These are phyloP conservation scores for Brachionus calyciflorus DNA, from an alignment of 1,140 invertebrate genomes.

Conservation along the genomic window DNA sequence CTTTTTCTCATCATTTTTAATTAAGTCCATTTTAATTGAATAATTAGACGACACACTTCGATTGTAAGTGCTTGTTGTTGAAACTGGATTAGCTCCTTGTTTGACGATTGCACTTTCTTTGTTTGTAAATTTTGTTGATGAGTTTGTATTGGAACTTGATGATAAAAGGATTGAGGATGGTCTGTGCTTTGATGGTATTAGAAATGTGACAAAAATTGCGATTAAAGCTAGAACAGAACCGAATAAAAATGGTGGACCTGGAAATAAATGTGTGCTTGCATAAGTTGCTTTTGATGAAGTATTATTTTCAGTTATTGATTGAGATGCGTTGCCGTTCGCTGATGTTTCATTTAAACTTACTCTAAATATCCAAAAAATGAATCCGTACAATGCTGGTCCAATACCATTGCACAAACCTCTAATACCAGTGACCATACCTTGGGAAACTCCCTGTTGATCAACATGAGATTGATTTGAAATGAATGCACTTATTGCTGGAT, in stretches of 20 bases:
- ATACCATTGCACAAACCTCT: conserved; percentile 85
- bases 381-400: conserved; percentile 90
- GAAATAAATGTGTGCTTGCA: conserved; percentile 69
- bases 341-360: conserved; percentile 62
- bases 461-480: conserved; percentile 92
- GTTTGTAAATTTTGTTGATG: not conserved
- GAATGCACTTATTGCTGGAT: conserved; percentile 98
- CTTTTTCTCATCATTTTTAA: conserved; percentile 24
- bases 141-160: not conserved
- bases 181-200: conserved; percentile 72
- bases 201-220: conserved; percentile 84
- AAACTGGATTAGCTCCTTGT: not conserved
- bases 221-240: conserved; percentile 92
- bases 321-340: too few species aligned
- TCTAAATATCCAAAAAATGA: conserved; percentile 97
- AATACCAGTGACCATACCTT: conserved; percentile 76
- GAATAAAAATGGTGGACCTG: conserved; percentile 99
- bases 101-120: conserved; percentile 34
- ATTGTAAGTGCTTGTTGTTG: conserved; percentile 1
- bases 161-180: not conserved
- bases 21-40: conserved; percentile 32
- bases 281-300: not conserved
- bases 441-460: conserved; percentile 79
- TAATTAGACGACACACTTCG: not conserved
- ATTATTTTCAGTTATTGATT: not conserved